Evolutionary conservation across 2,797 vertebrate species (phyloP).

Genomic region (Argyrosomus regius): DNA sequence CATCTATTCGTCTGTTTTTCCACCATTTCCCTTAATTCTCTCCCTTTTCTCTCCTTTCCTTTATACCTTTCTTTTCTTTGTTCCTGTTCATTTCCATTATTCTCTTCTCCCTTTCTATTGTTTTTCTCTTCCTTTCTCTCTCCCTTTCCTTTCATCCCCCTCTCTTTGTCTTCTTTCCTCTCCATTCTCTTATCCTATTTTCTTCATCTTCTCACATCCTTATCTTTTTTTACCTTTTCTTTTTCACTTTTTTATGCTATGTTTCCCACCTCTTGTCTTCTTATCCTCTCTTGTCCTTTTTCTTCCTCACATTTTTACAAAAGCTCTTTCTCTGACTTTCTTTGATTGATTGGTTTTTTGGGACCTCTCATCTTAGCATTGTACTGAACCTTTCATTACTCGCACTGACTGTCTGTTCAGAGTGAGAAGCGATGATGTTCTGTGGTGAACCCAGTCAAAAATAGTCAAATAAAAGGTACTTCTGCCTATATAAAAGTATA

Average conservation of each 20-base stretch:
- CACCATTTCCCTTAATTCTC: background rate
- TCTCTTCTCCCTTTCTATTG: background rate
- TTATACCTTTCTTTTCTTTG: background rate
- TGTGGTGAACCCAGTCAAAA: no score
- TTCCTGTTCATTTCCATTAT: background rate
- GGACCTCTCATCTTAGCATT: constrained; percentile 5
- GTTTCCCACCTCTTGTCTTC: background rate
- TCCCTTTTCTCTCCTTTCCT: background rate
- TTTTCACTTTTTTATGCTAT: background rate
- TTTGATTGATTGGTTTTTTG: constrained; percentile 22
- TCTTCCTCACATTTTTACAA: background rate
- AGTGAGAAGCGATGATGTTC: background rate
- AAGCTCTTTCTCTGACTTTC: constrained; percentile 7
- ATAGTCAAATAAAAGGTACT: no score
- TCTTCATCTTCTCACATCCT: background rate
- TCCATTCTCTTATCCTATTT: background rate
- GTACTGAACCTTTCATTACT: constrained; percentile 30
- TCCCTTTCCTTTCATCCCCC: background rate
- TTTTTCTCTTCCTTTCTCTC: background rate
- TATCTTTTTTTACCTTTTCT: background rate
- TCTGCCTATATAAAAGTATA: background rate
- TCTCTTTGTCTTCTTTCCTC: background rate
- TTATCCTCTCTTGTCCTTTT: background rate
- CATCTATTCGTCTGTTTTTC: background rate
- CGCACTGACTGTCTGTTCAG: background rate